phyloP scores from a whole-genome alignment of 2,888 invertebrate species.

The Didymodactylos carnosus region DNA sequence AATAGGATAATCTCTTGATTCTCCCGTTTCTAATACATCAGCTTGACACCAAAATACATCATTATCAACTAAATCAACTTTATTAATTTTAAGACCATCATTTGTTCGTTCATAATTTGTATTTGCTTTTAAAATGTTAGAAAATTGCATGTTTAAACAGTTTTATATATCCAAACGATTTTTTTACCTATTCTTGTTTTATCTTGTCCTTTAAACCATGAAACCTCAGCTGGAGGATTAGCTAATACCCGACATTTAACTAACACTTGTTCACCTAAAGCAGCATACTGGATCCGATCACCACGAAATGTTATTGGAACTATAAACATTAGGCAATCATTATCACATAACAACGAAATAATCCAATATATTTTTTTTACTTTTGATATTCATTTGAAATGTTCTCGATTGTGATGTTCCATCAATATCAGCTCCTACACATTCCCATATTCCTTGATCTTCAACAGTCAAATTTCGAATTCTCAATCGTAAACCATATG shows the following conservation, averaged over 20 bases:
- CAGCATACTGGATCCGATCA: background rate
- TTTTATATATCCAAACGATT: too few relatives aligned
- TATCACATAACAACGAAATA: background rate
- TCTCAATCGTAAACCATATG: background rate
- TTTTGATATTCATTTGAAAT: background rate
- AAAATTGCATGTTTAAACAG: too few relatives aligned
- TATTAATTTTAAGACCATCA: background rate
- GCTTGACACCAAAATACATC: background rate
- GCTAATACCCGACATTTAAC: background rate
- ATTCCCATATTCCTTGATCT: background rate
- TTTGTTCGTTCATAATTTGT: background rate
- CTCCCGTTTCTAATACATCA: background rate
- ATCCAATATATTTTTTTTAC: background rate
- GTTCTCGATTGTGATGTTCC: background rate
- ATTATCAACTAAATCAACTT: background rate
- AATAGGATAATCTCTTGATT: background rate
- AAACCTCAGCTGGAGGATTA: background rate
- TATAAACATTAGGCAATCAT: background rate
- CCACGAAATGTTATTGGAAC: background rate
- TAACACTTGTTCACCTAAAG: background rate
- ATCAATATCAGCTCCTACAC: background rate
- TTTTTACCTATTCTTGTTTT: too few relatives aligned
- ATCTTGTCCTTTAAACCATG: background rate
- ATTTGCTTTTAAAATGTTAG: background rate
- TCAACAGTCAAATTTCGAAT: background rate